Conservation (phyloP, 2,113 vertebrate species). For the Diglossa brunneiventris region DNA sequence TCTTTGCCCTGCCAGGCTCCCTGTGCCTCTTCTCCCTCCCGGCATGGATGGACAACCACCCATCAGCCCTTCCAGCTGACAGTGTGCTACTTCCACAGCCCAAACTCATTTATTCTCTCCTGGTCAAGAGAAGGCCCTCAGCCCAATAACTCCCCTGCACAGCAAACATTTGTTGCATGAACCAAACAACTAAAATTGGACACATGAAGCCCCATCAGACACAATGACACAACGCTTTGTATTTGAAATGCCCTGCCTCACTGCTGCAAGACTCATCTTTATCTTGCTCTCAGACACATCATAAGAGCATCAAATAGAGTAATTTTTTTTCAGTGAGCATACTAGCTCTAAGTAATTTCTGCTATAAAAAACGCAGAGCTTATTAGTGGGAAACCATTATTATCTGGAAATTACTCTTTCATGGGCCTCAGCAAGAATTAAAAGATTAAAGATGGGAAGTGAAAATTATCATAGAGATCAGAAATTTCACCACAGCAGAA, state of each 20-base stretch:
- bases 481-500: background rate
- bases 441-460: slow-evolving; percentile 3
- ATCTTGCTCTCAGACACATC: background rate
- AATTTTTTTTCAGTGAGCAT: background rate
- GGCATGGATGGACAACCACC: accelerated
- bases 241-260: background rate
- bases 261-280: accelerated
- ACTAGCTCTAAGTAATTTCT: background rate
- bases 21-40: background rate
- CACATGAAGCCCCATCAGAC: background rate
- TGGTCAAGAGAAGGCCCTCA: background rate
- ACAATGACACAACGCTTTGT: background rate
- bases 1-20: background rate
- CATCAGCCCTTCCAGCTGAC: background rate
- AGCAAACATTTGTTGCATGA: background rate
- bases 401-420: slow-evolving; percentile 25
- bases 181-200: background rate
- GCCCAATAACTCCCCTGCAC: background rate
- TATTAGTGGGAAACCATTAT: slow-evolving; percentile 15
- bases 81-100: background rate
- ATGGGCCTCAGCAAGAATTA: slow-evolving; percentile 1
- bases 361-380: background rate
- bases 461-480: slow-evolving; percentile 9
- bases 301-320: background rate
- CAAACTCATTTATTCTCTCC: background rate